Evolutionary conservation across 2,113 vertebrate genomes (phyloP).

Genomic region (Nycticryphes semicollaris): DNA sequence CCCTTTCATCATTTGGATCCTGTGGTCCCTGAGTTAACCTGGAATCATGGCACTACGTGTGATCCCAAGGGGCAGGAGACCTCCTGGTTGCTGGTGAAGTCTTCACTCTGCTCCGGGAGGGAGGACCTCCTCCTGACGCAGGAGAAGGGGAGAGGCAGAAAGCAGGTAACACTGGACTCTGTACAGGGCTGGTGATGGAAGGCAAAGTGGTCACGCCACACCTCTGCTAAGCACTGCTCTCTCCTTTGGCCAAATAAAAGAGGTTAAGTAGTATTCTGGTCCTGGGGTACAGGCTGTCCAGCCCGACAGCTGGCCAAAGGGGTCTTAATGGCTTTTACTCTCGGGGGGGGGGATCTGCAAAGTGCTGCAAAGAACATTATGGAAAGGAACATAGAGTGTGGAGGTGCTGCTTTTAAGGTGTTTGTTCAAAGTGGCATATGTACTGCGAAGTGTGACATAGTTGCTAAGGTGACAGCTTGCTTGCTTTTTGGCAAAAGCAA

Average conservation of each 20-base stretch:
- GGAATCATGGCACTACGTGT: background rate
- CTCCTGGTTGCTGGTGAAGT: background rate
- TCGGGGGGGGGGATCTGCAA: background rate
- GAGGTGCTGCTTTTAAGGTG: slow-evolving; percentile 51
- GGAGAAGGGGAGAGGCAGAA: background rate
- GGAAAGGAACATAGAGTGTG: background rate
- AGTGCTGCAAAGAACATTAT: background rate
- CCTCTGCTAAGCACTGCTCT: background rate
- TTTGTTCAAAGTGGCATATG: slow-evolving; percentile 37
- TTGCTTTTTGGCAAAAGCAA: slow-evolving; percentile 48
- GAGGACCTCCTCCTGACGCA: background rate
- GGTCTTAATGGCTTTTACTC: background rate
- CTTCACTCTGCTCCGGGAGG: background rate
- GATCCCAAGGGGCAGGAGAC: background rate
- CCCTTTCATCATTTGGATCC: background rate
- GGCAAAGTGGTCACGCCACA: background rate
- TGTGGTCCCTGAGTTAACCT: background rate
- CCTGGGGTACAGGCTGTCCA: background rate
- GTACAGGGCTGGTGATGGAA: background rate
- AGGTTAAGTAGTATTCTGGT: background rate
- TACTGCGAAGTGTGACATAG: slow-evolving; percentile 47
- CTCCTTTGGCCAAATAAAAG: background rate
- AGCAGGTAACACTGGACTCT: background rate
- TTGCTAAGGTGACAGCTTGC: slow-evolving; percentile 64
- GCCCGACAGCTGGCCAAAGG: background rate